Percentiles rank a stretch among this genome's conserved stretches.
Conservation (phyloP, 1,140 invertebrate species). For the Asbolus verrucosus region DNA sequence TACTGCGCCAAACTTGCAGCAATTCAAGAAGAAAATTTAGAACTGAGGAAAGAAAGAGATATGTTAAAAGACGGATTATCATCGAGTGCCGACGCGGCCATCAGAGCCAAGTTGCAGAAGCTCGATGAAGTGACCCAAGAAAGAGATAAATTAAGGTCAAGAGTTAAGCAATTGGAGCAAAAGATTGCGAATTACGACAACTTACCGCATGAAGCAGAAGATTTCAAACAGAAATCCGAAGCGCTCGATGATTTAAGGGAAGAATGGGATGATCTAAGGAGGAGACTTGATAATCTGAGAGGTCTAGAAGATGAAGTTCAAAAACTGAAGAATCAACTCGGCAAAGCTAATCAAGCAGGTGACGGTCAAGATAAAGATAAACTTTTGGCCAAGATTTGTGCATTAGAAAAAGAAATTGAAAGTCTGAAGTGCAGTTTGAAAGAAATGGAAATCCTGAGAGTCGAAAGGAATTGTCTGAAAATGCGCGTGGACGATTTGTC, state of each 20-base stretch:
- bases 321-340: not conserved
- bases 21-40: conserved; percentile 57
- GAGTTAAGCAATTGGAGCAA: conserved; percentile 53
- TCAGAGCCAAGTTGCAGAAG: conserved; percentile 35
- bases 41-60: conserved; percentile 44
- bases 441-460: conserved; percentile 48
- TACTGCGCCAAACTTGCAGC: conserved; percentile 56
- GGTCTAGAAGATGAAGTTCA: conserved; percentile 54
- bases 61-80: conserved; percentile 12
- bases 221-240: conserved; percentile 50
- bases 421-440: conserved; percentile 44
- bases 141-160: conserved; percentile 49
- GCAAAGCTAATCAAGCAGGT: too few species aligned
- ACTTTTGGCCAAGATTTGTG: conserved; percentile 9
- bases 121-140: conserved; percentile 53
- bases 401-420: conserved; percentile 45
- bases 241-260: not conserved
- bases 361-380: conserved; percentile 6
- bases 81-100: conserved; percentile 5
- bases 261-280: not conserved
- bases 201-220: conserved; percentile 54
- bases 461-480: conserved; percentile 54
- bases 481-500: conserved; percentile 58
- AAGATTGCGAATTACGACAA: conserved; percentile 50
- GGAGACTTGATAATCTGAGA: conserved; percentile 37